These are phyloP conservation scores for Drosophila nebulosa DNA, from an alignment of 1,140 invertebrate genomes.

Conservation along the genomic window DNA sequence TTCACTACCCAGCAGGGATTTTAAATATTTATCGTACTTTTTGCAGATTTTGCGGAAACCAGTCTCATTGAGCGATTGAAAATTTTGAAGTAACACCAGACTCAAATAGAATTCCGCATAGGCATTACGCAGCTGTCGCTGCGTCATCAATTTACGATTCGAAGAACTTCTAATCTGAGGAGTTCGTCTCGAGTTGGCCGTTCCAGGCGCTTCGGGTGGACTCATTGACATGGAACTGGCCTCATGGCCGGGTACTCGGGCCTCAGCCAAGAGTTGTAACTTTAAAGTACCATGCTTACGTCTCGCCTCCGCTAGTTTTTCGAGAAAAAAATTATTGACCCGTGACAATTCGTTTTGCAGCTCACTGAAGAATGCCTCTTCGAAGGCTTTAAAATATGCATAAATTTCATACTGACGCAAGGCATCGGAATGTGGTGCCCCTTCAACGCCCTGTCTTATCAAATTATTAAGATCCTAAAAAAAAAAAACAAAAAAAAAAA, in stretches of 20 bases:
- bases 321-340: constrained; percentile 97
- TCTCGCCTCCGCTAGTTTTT: constrained; percentile 97
- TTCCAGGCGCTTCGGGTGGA: background rate
- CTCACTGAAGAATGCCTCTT: constrained; percentile 95
- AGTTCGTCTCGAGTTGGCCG: constrained; percentile 53
- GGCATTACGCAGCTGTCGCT: constrained; percentile 95
- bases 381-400: constrained; percentile 91
- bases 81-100: constrained; percentile 94
- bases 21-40: constrained; percentile 95
- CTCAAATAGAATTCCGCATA: constrained; percentile 99
- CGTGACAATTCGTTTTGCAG: constrained; percentile 96
- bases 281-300: constrained; percentile 94
- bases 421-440: constrained; percentile 16
- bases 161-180: background rate
- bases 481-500: background rate
- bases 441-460: constrained; percentile 45
- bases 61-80: constrained; percentile 97
- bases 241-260: constrained; percentile 14
- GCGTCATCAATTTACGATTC: constrained; percentile 81
- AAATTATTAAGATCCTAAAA: constrained; percentile 58
- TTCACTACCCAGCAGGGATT: constrained; percentile 1
- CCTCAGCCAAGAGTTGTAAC: constrained; percentile 86
- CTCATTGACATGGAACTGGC: constrained; percentile 21
- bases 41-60: constrained; percentile 99
- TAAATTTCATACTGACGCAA: background rate